Percentiles rank a stretch among this genome's conserved stretches.
These are phyloP conservation scores for Chaetodon trifasciatus DNA, from an alignment of 2,797 vertebrate genomes.

Conservation along the genomic window DNA sequence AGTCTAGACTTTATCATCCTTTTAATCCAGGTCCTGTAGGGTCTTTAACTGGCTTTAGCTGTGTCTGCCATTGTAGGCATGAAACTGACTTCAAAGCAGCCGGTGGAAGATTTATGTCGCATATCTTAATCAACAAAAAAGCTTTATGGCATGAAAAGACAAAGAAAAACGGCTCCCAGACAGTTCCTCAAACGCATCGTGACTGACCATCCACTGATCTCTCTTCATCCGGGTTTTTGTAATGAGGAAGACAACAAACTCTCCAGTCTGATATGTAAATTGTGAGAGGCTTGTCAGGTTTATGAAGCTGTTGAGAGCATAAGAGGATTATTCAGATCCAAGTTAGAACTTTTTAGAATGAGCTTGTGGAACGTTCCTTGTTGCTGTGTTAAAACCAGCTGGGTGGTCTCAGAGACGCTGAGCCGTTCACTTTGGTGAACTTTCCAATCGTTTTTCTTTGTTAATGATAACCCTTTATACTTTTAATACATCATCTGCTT, in stretches of 20 bases:
- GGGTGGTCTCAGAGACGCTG: background rate
- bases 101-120: background rate
- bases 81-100: background rate
- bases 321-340: background rate
- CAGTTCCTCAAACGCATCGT: too few relatives aligned
- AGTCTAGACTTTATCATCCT: too few relatives aligned
- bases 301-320: background rate
- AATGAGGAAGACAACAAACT: background rate
- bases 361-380: background rate
- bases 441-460: background rate
- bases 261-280: background rate
- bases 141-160: background rate
- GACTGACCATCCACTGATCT: background rate
- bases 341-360: background rate
- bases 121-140: background rate
- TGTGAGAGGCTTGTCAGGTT: background rate
- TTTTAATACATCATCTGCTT: background rate
- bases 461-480: background rate
- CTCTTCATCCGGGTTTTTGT: background rate
- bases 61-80: background rate
- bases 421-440: background rate
- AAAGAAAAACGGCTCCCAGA: background rate
- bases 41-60: too few relatives aligned
- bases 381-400: background rate
- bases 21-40: too few relatives aligned